Base-by-base conservation (phyloP, 2,113 vertebrate genomes). In the Cinclus mexicanus region DNA sequence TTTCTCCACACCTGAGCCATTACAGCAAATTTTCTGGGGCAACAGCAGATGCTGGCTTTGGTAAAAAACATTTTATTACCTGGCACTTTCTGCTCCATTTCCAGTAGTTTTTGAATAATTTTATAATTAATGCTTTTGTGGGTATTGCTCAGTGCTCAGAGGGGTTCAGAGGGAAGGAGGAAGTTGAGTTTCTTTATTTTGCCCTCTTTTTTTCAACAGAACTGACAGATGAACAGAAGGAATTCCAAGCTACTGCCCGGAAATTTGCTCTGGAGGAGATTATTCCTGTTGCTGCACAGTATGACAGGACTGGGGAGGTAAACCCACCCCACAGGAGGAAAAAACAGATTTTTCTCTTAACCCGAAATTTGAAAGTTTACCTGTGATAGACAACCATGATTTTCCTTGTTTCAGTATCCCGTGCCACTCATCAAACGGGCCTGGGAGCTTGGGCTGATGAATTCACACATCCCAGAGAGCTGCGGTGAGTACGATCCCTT, bases 381-480 rank as follows among this genome's bases (percentile, higher is more conserved):
- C 46, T 41, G 33, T 39, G 52, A 59, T 57, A n/a, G 57, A 15
- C 49, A 70, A 22, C 29, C 6, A 11, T 91, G 88, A 80, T 57
- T 68, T 67, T 78, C 23, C 6, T 46, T n/a, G 14, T 87, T 98
- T 57, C 90, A 99, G 99, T 99, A 99, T 96, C 99, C 99, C 26
- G 28, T 99, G 44, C 98, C 98, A 2, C 69, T 99, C 71, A 99
- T 99, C 97, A 99, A 98, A 97, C 98, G 97, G 82, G 99, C 99
- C 23, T 99, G 99, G 99, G 99, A 99, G 86, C 98, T 99, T 37
- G 99, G 99, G 24, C 96, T 99, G 95, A 98, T 99, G 90, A 99
- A 99, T 83, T 59, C 96, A 60, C 98, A 99, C 92, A 99, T 99
- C 93, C 98, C 98, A n/a, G 98, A 99, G 86, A 98, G 98, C 42